Evolutionary conservation across 1,140 invertebrate genomes (phyloP), one percentile per base, ranked within the genome.

Genomic region (Linepithema humile): DNA sequence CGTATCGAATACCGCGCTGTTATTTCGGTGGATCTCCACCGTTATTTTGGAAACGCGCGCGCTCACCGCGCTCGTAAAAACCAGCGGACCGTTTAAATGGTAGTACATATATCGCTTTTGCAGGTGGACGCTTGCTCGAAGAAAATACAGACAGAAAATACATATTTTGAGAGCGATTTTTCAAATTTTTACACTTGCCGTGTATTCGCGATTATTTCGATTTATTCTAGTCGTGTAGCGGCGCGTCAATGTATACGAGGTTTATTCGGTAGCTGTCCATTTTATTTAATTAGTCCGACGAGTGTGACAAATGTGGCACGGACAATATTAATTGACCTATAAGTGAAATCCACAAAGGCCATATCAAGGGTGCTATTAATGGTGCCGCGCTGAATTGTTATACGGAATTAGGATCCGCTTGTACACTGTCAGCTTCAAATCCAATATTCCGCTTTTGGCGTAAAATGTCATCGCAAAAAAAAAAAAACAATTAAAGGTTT

Each of bases 251-350:
- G 35, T 40, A 10, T 38, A 10, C n/a, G 29, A 64, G 32, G 73
- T 32, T 43, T 38, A 53, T 70, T 57, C 35, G 35, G 10, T n/a
- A 12, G 64, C 48, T 53, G 48, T 55, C 64, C 26, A 40, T 48
- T 80, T 80, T 40, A 80, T 70, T 70, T 43, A 80, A 80, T 80
- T 70, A 43, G 48, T 10, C 23, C 10, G 23, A 70, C 69, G 15
- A 32, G 45, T 60, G 38, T 60, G 75, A 65, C 60, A 77, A 77
- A 77, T 67, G 43, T 35, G 43, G 23, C 17, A 43, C 32, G 59
- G 20, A 38, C 45, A 40, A 69, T 53, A 32, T 55, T 70, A 80
- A 80, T 80, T 80, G 38, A 26, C n/a, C 20, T 20, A 43, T 17
- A 57, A 57, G 29, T 45, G 75, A 43, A 43, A 69, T 69, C 17